These are phyloP conservation scores for Eurytemora carolleeae DNA, from an alignment of 1,140 invertebrate genomes.

Conservation along the genomic window DNA sequence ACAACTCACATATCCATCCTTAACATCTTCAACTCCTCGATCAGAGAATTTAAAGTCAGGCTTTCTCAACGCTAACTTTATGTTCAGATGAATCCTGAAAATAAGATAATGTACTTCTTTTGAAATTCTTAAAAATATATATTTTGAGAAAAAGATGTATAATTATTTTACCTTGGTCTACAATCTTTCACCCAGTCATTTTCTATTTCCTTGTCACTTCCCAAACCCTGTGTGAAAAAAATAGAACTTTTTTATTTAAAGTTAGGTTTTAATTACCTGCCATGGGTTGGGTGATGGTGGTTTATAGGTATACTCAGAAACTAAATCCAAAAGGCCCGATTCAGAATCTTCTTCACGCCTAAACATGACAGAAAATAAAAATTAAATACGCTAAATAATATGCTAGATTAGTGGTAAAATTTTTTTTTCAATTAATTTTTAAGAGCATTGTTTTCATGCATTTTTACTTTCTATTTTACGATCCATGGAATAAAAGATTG, in stretches of 20 bases:
- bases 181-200: constrained; percentile 1
- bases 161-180: neutral
- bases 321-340: neutral
- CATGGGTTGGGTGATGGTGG: neutral
- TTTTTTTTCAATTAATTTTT: no score
- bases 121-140: neutral
- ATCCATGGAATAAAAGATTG: no score
- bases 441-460: no score
- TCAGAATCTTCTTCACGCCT: no score
- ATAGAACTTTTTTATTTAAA: neutral
- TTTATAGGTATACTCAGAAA: neutral
- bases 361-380: no score
- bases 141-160: neutral
- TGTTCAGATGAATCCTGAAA: neutral
- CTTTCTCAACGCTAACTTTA: neutral
- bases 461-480: no score
- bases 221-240: neutral
- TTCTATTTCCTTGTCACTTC: constrained; percentile 3
- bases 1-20: constrained; percentile 10
- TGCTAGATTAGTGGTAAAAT: no score
- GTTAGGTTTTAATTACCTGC: neutral
- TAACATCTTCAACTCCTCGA: constrained; percentile 5
- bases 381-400: no score
- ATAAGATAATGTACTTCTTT: neutral
- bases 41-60: constrained; percentile 1